These are phyloP conservation scores for Sinocyclocheilus anshuiensis DNA, from an alignment of 2,113 vertebrate species.

Conservation along the genomic window DNA sequence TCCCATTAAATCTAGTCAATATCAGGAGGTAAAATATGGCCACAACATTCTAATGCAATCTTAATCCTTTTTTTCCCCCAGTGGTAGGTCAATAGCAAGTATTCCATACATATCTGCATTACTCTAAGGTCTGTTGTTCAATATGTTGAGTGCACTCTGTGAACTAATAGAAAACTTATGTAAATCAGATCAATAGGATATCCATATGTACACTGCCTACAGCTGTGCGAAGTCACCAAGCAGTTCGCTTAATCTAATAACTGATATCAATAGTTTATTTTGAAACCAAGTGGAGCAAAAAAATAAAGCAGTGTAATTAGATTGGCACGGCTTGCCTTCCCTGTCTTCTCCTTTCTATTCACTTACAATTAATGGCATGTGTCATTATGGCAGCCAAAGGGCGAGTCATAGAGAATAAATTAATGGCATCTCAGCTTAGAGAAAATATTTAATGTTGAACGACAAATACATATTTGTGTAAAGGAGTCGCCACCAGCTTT, in stretches of 20 bases:
- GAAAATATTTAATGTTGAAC: constrained; percentile 63
- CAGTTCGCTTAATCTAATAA: constrained; percentile 75
- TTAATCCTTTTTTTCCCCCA: background rate
- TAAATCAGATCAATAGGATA: constrained; percentile 80
- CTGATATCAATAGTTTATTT: constrained; percentile 82
- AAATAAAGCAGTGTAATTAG: constrained; percentile 73
- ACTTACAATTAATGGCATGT: constrained; percentile 74
- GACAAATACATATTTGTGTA: constrained; percentile 63
- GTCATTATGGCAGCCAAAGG: constrained; percentile 74
- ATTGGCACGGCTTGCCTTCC: constrained; percentile 71
- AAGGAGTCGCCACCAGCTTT: constrained; percentile 64
- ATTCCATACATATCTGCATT: constrained; percentile 27
- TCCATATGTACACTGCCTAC: constrained; percentile 74
- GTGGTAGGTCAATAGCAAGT: constrained; percentile 32
- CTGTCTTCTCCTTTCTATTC: constrained; percentile 70
- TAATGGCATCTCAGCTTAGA: constrained; percentile 70
- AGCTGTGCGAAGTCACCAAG: constrained; percentile 74
- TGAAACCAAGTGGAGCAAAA: constrained; percentile 73
- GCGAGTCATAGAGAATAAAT: constrained; percentile 68
- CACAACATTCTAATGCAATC: constrained; percentile 12
- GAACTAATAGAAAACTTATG: constrained; percentile 75
- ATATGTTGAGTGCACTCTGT: constrained; percentile 61
- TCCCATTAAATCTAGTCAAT: background rate
- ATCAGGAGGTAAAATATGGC: background rate
- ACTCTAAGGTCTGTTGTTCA: constrained; percentile 27